Evolutionary conservation across 2,888 invertebrate genomes (phyloP), one percentile per base, ranked within the genome.

Genomic region (Odontomyia ornata): DNA sequence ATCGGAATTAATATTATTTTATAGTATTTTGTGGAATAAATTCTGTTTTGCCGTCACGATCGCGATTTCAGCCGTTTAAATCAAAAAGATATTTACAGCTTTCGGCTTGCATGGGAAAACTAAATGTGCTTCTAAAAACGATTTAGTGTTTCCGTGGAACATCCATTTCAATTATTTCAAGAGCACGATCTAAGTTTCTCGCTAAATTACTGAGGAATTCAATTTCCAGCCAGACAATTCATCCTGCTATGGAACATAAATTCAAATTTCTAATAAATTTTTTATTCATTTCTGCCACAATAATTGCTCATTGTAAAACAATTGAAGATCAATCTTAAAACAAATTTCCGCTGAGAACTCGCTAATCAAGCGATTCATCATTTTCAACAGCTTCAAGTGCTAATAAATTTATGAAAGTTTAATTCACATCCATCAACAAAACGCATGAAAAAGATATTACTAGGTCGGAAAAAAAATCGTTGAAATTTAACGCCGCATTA

Each of bases 311-410:
- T 9, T 25, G 23, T 5, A 23, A 60, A 30, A 36, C 18, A 15
- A 69, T 25, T n/a, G 21, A 69, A 69, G 46, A 69, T 69, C 69
- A 69, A 69, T 69, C 69, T 69, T 69, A 27, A 47, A 69, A 11
- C 5, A 13, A 69, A 43, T 18, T 52, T 52, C 13, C 52, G 13
- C 4, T 15, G 3, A 9, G 4, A 13, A n/a, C 18, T 52, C 52
- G 52, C 36, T 36, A 28, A 65, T 27, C 25, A 18, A 69, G 46
- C 47, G 69, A 69, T 47, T 47, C 69, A 69, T 69, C 46, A 65
- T 15, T 36, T 27, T 7, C 36, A 36, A 65, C 27, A 36, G 52
- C 3, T 9, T 52, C 23, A 46, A 69, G 69, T 69, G 69, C 47
- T 47, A 46, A 69, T 46, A 23, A 47, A 69, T 69, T 46, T 69